phyloP scores from a whole-genome alignment of 1,140 invertebrate species.

The Macrotrachela quadricornifera region DNA sequence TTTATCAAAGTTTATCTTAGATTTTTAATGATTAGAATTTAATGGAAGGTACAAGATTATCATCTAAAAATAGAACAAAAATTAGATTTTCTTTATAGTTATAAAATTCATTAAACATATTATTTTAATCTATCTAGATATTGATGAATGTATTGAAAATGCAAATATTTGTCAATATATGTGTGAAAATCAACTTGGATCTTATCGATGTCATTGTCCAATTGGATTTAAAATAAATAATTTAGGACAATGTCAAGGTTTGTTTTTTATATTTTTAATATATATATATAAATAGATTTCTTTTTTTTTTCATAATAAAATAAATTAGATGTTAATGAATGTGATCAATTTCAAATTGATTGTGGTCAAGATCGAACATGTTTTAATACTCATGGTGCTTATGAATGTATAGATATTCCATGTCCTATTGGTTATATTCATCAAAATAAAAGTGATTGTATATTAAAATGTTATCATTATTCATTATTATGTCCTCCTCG shows the following conservation, averaged over 20 bases:
- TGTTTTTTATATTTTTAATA: too few relatives aligned
- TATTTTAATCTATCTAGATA: constrained; percentile 14
- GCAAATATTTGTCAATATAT: constrained; percentile 34
- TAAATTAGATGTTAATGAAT: constrained; percentile 33
- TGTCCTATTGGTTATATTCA: constrained; percentile 29
- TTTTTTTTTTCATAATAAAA: too few relatives aligned
- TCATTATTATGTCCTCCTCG: too few relatives aligned
- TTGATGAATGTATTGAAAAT: constrained; percentile 22
- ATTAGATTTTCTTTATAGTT: too few relatives aligned
- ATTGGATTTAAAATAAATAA: constrained; percentile 35
- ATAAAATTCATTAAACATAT: too few relatives aligned
- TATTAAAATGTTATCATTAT: too few relatives aligned
- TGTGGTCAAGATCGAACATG: constrained; percentile 30
- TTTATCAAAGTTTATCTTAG: too few relatives aligned
- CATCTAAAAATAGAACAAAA: too few relatives aligned
- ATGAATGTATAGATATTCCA: constrained; percentile 27
- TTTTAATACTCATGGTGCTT: constrained; percentile 31
- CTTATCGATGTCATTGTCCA: constrained; percentile 38
- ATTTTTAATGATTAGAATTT: too few relatives aligned
- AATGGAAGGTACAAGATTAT: too few relatives aligned
- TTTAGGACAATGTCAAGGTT: not conserved
- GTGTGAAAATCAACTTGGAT: constrained; percentile 38
- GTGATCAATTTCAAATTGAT: constrained; percentile 21
- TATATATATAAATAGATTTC: too few relatives aligned
- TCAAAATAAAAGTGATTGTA: constrained; percentile 19